Base-by-base conservation (phyloP, 2,888 invertebrate genomes). In the Spicauda simplicius region DNA sequence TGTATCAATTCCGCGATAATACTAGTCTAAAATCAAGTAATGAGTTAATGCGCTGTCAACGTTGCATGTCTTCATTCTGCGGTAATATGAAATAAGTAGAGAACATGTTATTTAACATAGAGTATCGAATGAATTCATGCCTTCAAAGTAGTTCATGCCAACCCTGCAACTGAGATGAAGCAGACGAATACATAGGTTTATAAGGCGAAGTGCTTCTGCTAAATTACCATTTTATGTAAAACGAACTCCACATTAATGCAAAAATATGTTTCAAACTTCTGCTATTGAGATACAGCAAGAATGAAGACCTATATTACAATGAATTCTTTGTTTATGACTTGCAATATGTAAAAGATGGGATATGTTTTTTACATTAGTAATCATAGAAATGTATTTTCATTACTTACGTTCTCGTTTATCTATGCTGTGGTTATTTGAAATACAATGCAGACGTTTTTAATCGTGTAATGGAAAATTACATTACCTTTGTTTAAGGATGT, bases 201-300 rank as follows among this genome's bases (percentile, higher is more conserved):
- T 63, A 55, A 63, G 30, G 45, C 30, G 45, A 63, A 55, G 63
- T 63, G 45, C 63, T 63, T 18, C 30, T 20, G 16, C 30, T 18
- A 20, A 45, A 63, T 55, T 63, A 63, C 63, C 63, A 55, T 63
- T 63, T 63, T 63, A 63, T 63, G 63, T 45, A 63, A 63, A 62
- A 18, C 54, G 41, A 62, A 55, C 25, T 55, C 55, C 63, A 55
- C 63, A 63, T 63, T 63, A 63, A 63, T 63, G 63, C 63, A 63
- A 63, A 61, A 63, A 63, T 63, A 63, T 63, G 63, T 63, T 63
- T 55, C 41, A 48, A 63, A 63, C 55, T 63, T 63, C 48, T 63
- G 14, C 48, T 41, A 55, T 55, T 63, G 54, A 63, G 63, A 58
- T 58, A 37, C 33, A 41, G 41, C 41, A 45, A 20, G 18, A 45